Percentiles rank a stretch among this genome's conserved stretches.
phyloP scores from a whole-genome alignment of 2,797 vertebrate genomes.

The Rhinella marina region DNA sequence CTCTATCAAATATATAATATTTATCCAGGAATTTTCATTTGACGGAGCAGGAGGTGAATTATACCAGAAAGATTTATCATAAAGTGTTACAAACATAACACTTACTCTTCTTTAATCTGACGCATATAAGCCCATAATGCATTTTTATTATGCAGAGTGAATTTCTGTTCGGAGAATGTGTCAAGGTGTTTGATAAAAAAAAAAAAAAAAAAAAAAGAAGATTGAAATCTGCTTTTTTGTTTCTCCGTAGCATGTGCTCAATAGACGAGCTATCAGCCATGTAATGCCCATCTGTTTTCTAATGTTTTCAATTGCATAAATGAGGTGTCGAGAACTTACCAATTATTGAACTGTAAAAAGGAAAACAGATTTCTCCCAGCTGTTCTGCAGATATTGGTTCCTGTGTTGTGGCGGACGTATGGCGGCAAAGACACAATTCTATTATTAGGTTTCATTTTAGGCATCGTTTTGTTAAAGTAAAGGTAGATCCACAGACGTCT shows the following conservation, averaged over 20 bases:
- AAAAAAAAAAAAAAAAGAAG: constrained; percentile 35
- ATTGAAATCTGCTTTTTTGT: constrained; percentile 61
- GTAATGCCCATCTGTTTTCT: constrained; percentile 59
- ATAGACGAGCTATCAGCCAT: constrained; percentile 50
- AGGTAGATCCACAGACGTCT: constrained; percentile 31
- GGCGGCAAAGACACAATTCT: constrained; percentile 10
- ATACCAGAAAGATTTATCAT: not conserved
- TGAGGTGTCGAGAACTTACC: constrained; percentile 57
- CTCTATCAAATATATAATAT: too few species aligned
- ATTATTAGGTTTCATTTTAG: constrained; percentile 27
- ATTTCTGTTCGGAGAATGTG: constrained; percentile 47
- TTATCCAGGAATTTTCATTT: too few species aligned
- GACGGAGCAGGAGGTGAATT: not conserved
- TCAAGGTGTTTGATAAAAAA: constrained; percentile 59
- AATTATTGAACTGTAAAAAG: constrained; percentile 62
- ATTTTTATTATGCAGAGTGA: constrained; percentile 31
- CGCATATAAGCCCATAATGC: constrained; percentile 34
- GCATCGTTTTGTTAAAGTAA: not conserved
- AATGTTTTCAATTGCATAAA: constrained; percentile 61
- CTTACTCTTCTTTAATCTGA: constrained; percentile 24
- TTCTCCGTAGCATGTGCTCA: constrained; percentile 54
- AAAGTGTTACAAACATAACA: not conserved
- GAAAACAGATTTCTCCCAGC: constrained; percentile 61
- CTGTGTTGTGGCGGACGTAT: not conserved
- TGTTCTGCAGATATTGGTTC: constrained; percentile 33